phyloP scores from a whole-genome alignment of 2,113 vertebrate species.

The Semnopithecus entellus region DNA sequence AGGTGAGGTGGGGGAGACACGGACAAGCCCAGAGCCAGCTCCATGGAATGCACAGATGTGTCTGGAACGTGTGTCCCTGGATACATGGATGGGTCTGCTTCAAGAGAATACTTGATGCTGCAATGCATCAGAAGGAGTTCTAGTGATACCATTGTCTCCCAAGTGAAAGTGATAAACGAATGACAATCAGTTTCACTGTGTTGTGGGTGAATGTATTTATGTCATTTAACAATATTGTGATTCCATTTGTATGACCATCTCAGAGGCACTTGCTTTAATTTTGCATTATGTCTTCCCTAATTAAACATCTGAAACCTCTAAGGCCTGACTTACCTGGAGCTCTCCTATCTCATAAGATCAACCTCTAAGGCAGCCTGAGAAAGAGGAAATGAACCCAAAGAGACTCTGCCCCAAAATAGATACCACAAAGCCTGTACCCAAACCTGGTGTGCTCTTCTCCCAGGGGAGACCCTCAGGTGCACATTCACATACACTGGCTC shows the following conservation, averaged over 20 bases:
- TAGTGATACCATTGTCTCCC: not conserved
- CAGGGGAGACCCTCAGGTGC: constrained; percentile 38
- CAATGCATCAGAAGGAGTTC: rapidly evolving
- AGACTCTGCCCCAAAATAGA: not conserved
- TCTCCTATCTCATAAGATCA: not conserved
- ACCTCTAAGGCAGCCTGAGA: not conserved
- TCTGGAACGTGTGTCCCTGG: rapidly evolving
- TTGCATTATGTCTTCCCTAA: rapidly evolving
- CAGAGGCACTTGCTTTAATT: rapidly evolving
- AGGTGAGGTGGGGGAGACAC: rapidly evolving
- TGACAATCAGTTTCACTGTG: rapidly evolving
- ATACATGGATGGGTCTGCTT: rapidly evolving
- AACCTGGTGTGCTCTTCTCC: not conserved
- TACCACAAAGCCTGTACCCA: rapidly evolving
- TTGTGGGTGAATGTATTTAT: not conserved
- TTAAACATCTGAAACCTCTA: rapidly evolving
- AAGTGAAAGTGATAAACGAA: constrained; percentile 19
- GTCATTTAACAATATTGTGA: not conserved
- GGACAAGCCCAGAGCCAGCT: rapidly evolving
- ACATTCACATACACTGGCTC: rapidly evolving
- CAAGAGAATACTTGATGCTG: rapidly evolving
- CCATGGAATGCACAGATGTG: rapidly evolving
- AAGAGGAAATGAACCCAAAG: constrained; percentile 44
- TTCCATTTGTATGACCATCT: rapidly evolving
- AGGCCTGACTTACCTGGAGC: not conserved